These are phyloP conservation scores for Indri indri DNA, from an alignment of 2,113 vertebrate genomes.

Conservation along the genomic window DNA sequence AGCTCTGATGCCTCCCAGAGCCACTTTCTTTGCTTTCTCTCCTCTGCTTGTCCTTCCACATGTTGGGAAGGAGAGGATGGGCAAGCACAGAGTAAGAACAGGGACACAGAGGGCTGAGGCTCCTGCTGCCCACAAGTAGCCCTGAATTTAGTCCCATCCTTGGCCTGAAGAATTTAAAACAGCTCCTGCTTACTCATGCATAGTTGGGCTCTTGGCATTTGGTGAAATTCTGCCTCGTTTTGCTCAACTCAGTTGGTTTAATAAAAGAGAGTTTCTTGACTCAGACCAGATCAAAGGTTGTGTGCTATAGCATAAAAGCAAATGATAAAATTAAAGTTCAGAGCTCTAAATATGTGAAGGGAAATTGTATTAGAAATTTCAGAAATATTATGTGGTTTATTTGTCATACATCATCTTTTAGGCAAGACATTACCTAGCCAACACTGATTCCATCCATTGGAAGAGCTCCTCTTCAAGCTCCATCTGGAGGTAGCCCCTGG, in stretches of 20 bases:
- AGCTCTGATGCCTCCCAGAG: neutral
- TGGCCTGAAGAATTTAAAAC: neutral
- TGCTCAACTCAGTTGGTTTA: neutral
- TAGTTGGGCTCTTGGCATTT: too few relatives aligned
- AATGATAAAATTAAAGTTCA: neutral
- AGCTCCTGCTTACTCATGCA: neutral
- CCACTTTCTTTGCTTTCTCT: neutral
- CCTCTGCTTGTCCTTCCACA: neutral
- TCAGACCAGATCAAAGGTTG: neutral
- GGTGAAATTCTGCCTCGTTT: neutral
- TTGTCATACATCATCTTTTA: constrained; percentile 34
- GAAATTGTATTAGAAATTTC: constrained; percentile 50
- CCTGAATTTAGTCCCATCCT: neutral
- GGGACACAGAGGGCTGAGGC: neutral
- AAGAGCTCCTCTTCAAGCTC: neutral
- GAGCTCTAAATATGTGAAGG: neutral
- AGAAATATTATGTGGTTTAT: constrained; percentile 20
- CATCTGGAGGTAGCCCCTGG: too few relatives aligned
- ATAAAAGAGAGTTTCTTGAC: neutral
- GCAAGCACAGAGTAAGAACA: neutral
- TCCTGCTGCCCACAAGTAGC: neutral
- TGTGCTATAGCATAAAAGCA: neutral
- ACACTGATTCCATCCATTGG: neutral
- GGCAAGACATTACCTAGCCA: neutral
- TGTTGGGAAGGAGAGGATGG: neutral